Base-by-base conservation (phyloP, 2,797 vertebrate genomes). In the Buphagus erythrorhynchus region DNA sequence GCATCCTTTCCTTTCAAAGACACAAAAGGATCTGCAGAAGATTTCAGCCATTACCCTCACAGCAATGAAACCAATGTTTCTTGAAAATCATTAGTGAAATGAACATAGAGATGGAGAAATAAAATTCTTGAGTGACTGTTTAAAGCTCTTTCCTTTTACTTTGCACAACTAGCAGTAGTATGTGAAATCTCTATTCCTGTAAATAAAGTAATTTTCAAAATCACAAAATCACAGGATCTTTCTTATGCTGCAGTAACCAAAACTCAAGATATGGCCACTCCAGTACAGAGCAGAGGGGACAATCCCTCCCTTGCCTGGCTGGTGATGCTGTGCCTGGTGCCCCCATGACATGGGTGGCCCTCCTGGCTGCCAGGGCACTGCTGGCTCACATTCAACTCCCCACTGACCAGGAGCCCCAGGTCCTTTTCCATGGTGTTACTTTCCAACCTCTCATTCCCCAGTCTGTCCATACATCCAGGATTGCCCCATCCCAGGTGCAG, bases 341-440 rank as follows among this genome's bases (percentile, higher is more conserved):
- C 6, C 8, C 5, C 21, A 42, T 12, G 62, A 45, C 10, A 28
- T 0, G 0, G 2, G 1, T 59, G 33, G 10, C 13, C 8, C 16
- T 36, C n/a, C 52, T 75, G 82, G n/a, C 45, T 75, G 21, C 52
- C 18, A 51, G 28, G 15, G 45, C 28, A 43, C 45, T 26, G 24
- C 13, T 36, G 45, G 4, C 6, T 38, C 24, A 33, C 8, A 1
- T 28, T 45, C 33, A 38, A 7, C 18, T 28, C 45, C 22, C 61
- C 2, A 3, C 20, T 11, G 15, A 6, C 1, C 8, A 67, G 52
- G 2, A 43, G 0, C 1, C n/a, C 36, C 45, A 36, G 12, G 10
- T 66, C 15, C 18, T 12, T 67, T 57, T 43, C 22, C 12, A n/a
- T 10, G 12, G 38, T 16, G 7, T 19, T 38, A 2, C n/a, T 38